A percentile compares a stretch with the other conserved stretches of the same genome.
Evolutionary conservation across 2,113 vertebrate species (phyloP).

Genomic region (rabbit (Oryctolagus cuniculus)): mOryCun1.1 NC_091434.1:34881501-34882000

Average conservation of each 20-base stretch:
- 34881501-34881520: background rate
- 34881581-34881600: slow-evolving; percentile 42
- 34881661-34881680: too few relatives aligned
- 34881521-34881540: slow-evolving; percentile 1
- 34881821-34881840: slow-evolving; percentile 2
- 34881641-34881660: too few relatives aligned
- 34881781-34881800: slow-evolving; percentile 20
- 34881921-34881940: too few relatives aligned
- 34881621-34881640: too few relatives aligned
- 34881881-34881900: slow-evolving; percentile 34
- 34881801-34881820: background rate
- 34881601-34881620: background rate
- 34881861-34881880: background rate
- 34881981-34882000: too few relatives aligned
- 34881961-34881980: too few relatives aligned
- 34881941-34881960: too few relatives aligned
- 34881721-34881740: background rate
- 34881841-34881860: slow-evolving; percentile 48
- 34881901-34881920: background rate
- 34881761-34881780: slow-evolving; percentile 17
- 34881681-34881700: too few relatives aligned
- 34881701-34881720: background rate
- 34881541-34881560: slow-evolving; percentile 26
- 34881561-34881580: slow-evolving; percentile 25
- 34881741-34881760: slow-evolving; percentile 49